phyloP scores from a whole-genome alignment of 2,113 vertebrate genomes.

The Scomber scombrus region DNA sequence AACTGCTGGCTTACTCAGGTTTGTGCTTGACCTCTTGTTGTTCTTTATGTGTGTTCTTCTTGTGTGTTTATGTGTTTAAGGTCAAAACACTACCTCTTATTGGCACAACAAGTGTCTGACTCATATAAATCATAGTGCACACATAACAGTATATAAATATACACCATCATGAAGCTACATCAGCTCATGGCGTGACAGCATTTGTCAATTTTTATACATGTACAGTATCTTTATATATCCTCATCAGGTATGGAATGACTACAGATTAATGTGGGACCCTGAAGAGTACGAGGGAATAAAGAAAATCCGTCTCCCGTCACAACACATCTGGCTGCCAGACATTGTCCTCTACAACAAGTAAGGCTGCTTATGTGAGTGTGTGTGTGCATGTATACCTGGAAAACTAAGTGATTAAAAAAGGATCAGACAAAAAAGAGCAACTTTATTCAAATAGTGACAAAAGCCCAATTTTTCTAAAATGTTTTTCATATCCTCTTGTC shows the following conservation, averaged over 20 bases:
- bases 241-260: constrained; percentile 86
- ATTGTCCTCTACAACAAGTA: constrained; percentile 89
- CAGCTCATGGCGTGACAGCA: not conserved
- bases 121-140: not conserved
- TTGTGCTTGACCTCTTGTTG: constrained; percentile 2
- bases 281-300: constrained; percentile 86
- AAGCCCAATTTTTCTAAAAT: constrained; percentile 39
- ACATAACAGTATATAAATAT: not conserved
- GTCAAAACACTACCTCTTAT: not conserved
- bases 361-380: not conserved
- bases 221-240: not conserved
- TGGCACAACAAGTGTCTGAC: not conserved
- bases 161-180: not conserved
- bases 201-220: not conserved
- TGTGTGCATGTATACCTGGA: constrained; percentile 5
- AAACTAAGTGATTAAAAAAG: constrained; percentile 44
- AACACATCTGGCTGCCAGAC: constrained; percentile 88
- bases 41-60: not conserved
- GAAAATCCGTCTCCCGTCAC: constrained; percentile 85
- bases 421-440: constrained; percentile 10
- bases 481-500: constrained; percentile 43
- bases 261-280: constrained; percentile 87
- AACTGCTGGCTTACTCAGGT: constrained; percentile 89
- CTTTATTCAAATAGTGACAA: constrained; percentile 14
- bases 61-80: not conserved